These are phyloP conservation scores for Caenorhabditis brenneri DNA, from an alignment of 1,140 invertebrate genomes.

Conservation along the genomic window DNA sequence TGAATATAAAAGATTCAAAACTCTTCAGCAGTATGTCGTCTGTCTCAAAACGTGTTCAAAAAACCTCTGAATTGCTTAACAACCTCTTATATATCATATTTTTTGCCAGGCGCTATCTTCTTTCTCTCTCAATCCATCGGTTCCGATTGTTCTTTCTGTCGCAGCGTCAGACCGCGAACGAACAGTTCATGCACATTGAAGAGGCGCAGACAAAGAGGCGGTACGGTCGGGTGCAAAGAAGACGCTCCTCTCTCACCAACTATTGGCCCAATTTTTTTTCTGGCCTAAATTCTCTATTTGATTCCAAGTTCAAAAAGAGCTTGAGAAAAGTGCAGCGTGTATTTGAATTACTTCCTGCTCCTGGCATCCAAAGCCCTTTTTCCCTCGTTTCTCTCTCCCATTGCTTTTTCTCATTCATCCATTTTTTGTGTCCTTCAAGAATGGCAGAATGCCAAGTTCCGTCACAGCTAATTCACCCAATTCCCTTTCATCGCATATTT, in stretches of 20 bases:
- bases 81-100: not conserved
- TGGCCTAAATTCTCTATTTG: not conserved
- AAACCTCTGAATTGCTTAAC: not conserved
- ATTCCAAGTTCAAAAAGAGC: not conserved
- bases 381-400: not conserved
- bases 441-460: not conserved
- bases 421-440: not conserved
- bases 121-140: not conserved
- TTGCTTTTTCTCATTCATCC: not conserved
- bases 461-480: not conserved
- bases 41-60: no score
- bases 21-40: no score
- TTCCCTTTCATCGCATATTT: not conserved
- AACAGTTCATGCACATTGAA: not conserved
- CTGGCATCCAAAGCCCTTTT: not conserved
- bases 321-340: not conserved
- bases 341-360: not conserved
- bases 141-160: not conserved
- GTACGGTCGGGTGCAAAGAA: not conserved
- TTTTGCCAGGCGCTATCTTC: not conserved
- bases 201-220: constrained; percentile 33
- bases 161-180: not conserved
- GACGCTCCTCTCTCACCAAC: not conserved
- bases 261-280: not conserved
- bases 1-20: no score